Conservation (phyloP, 1,140 invertebrate species). For the Bursaphelenchus mucronatus region DNA sequence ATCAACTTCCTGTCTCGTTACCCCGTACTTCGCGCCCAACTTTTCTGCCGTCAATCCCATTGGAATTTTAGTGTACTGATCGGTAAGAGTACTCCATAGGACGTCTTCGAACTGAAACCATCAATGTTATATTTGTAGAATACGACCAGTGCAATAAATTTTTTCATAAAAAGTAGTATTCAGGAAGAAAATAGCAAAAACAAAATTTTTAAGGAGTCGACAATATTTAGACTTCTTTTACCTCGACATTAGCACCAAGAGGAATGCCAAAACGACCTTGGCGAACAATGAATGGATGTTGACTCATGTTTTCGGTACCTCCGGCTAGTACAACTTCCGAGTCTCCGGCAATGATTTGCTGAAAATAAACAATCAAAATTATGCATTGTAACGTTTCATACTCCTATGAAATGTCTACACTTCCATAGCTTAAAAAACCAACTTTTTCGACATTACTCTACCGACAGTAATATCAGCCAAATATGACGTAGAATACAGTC, state of each 20-base stretch:
- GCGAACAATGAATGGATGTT: constrained; percentile 81
- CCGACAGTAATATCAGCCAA: constrained; percentile 9
- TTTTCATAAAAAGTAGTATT: background rate
- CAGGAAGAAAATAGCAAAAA: constrained; percentile 12
- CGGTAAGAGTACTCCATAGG: constrained; percentile 84
- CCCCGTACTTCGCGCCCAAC: constrained; percentile 80
- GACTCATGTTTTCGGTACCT: constrained; percentile 91
- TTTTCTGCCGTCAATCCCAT: constrained; percentile 98
- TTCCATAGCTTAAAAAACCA: constrained; percentile 8
- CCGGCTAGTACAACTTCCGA: constrained; percentile 83
- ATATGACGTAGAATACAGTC: background rate
- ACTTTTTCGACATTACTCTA: constrained; percentile 13
- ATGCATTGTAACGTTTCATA: background rate
- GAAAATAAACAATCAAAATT: constrained; percentile 28
- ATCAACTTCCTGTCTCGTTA: constrained; percentile 81
- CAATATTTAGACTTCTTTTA: constrained; percentile 38
- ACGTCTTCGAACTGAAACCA: constrained; percentile 75
- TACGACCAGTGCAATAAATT: background rate
- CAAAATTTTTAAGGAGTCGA: constrained; percentile 19
- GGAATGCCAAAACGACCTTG: constrained; percentile 83
- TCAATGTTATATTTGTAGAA: constrained; percentile 10
- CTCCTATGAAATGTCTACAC: background rate
- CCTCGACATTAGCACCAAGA: constrained; percentile 71
- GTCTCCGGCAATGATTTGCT: constrained; percentile 82
- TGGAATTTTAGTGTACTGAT: constrained; percentile 80